phyloP scores from a whole-genome alignment of 1,140 invertebrate genomes.

The Gyrodactylus bullatarudis region DNA sequence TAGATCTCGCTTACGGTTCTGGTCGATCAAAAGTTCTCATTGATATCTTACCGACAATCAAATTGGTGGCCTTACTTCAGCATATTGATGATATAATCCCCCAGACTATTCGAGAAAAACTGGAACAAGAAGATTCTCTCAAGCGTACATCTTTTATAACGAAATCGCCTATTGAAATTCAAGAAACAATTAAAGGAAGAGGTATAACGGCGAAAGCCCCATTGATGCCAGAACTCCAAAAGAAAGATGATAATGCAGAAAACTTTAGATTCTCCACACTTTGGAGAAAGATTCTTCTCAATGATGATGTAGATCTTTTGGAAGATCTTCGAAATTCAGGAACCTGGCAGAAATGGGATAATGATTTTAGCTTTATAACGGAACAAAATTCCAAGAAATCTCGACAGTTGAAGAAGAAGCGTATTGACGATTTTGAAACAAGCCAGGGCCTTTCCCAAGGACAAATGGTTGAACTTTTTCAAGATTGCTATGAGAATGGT shows the following conservation, averaged over 20 bases:
- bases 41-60: not conserved
- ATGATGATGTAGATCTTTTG: not conserved
- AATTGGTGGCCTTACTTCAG: not conserved
- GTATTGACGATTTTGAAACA: not conserved
- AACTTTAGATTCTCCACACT: not conserved
- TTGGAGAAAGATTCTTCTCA: not conserved
- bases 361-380: not conserved
- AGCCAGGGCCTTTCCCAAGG: not conserved
- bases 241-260: not conserved
- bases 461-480: not conserved
- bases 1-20: conserved; percentile 2
- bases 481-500: conserved; percentile 1
- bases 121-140: not conserved
- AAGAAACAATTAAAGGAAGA: not conserved
- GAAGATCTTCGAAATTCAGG: not conserved
- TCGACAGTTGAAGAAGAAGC: not conserved
- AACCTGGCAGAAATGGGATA: not conserved
- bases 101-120: not conserved
- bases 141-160: not conserved
- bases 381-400: not conserved
- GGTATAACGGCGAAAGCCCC: not conserved
- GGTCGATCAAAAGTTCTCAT: not conserved
- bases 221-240: not conserved
- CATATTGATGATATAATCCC: not conserved
- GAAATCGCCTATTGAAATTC: not conserved